Evolutionary conservation across 2,113 vertebrate species (phyloP).

Genomic region (Ammodramus savannarum): DNA sequence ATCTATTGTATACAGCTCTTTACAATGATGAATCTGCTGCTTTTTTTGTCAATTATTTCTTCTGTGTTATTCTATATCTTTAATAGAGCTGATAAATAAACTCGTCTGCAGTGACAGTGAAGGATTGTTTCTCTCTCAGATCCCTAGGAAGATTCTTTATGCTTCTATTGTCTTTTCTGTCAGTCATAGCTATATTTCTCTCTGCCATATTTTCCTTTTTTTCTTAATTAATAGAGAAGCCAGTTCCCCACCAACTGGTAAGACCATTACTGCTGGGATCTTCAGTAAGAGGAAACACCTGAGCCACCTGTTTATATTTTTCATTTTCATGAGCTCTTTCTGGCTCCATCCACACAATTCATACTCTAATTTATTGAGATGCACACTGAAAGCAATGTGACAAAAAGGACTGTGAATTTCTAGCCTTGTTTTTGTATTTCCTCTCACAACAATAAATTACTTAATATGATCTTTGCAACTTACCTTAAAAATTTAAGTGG

Average conservation of each 20-base stretch:
- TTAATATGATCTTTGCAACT: neutral
- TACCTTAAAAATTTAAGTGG: neutral
- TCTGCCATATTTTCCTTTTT: neutral
- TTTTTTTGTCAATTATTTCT: neutral
- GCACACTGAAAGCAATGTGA: neutral
- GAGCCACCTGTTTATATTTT: neutral
- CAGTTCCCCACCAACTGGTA: neutral
- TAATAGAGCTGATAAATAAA: neutral
- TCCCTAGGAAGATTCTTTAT: neutral
- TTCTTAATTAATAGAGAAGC: neutral
- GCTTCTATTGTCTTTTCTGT: neutral
- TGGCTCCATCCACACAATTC: neutral
- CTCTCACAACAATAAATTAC: neutral
- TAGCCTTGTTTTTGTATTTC: neutral
- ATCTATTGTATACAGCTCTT: neutral
- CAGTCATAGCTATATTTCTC: neutral
- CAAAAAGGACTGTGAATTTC: neutral
- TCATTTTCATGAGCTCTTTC: neutral
- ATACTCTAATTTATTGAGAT: neutral
- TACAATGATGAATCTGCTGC: neutral
- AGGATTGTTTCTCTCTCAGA: neutral
- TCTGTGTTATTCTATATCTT: neutral
- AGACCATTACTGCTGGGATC: neutral
- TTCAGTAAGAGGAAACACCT: neutral
- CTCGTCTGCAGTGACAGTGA: neutral